Evolutionary conservation across 2,888 invertebrate species (phyloP).

Genomic region (Euzetes globulus): DNA sequence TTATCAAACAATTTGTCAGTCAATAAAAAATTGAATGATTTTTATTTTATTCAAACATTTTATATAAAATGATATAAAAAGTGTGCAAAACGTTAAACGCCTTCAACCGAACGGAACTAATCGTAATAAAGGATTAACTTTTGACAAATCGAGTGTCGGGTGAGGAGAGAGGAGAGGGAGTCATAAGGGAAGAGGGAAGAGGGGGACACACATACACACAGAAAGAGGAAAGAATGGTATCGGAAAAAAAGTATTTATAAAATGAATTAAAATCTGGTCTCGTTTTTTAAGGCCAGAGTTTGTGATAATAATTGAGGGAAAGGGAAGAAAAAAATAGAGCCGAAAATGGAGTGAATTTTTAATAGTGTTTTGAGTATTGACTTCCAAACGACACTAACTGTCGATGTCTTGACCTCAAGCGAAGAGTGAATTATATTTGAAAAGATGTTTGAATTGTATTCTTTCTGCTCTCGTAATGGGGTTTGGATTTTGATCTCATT

Average conservation of each 20-base stretch:
- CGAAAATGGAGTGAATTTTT: neutral
- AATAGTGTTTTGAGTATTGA: neutral
- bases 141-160: slow-evolving; percentile 13
- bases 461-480: neutral
- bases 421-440: neutral
- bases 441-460: neutral
- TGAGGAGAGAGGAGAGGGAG: neutral
- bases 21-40: slow-evolving; percentile 9
- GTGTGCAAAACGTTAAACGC: neutral
- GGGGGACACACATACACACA: no score
- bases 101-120: neutral
- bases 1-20: neutral
- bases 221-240: no score
- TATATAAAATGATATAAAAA: neutral
- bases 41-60: neutral
- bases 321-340: no score
- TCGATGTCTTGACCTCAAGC: neutral
- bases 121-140: slow-evolving; percentile 12
- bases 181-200: no score
- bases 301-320: no score
- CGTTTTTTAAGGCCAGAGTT: no score
- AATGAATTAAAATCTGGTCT: neutral
- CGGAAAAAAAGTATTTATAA: neutral
- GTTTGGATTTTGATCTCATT: neutral
- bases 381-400: neutral